Percentiles rank a stretch among this genome's conserved stretches.
phyloP scores from a whole-genome alignment of 2,113 vertebrate genomes.

The Lathamus discolor region DNA sequence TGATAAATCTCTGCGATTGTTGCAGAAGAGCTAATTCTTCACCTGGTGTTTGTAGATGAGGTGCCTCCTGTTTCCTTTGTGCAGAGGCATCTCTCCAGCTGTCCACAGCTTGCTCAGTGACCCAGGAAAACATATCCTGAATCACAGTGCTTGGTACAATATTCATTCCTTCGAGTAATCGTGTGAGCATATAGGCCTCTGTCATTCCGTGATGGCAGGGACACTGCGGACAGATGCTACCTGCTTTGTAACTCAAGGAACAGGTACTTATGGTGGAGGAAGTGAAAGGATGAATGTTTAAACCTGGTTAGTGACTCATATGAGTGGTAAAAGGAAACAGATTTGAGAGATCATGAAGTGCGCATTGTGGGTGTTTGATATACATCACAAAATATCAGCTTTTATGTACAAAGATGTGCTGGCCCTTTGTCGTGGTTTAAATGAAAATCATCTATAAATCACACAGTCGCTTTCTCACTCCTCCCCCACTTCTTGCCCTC shows the following conservation, averaged over 20 bases:
- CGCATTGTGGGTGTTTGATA: not conserved
- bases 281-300: not conserved
- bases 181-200: not conserved
- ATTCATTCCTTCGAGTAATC: not conserved
- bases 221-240: too few relatives aligned
- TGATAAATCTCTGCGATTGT: not conserved
- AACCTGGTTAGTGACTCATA: not conserved
- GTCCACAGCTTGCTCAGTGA: not conserved
- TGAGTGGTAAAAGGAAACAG: not conserved
- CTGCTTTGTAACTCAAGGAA: not conserved
- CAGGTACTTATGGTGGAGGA: not conserved
- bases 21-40: not conserved
- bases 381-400: not conserved
- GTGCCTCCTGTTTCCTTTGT: not conserved
- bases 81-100: not conserved
- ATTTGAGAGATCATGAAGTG: not conserved
- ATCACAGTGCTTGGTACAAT: too few relatives aligned
- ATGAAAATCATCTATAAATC: too few relatives aligned
- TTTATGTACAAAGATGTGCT: not conserved
- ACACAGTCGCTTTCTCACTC: too few relatives aligned
- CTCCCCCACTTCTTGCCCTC: too few relatives aligned
- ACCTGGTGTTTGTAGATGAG: not conserved
- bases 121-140: not conserved
- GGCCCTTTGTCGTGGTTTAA: too few relatives aligned
- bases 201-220: fast-evolving